phyloP scores from a whole-genome alignment of 2,888 invertebrate genomes.

The Eubasilissa splendida region DNA sequence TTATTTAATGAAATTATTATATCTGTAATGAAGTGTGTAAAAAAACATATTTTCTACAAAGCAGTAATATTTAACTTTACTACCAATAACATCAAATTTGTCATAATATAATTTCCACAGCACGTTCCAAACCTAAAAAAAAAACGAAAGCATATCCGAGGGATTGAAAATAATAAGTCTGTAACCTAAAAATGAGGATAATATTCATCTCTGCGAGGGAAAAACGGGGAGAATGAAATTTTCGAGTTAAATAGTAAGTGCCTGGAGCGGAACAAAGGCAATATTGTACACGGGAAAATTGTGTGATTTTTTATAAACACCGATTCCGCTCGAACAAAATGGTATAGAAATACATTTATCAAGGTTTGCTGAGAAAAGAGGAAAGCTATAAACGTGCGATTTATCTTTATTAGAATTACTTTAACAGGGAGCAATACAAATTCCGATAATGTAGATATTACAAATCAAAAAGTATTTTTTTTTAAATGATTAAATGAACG shows the following conservation, averaged over 20 bases:
- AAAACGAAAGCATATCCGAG: neutral
- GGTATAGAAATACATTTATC: neutral
- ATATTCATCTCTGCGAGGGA: conserved; percentile 20
- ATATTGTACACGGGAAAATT: neutral
- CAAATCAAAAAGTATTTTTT: neutral
- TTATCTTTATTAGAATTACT: conserved; percentile 18
- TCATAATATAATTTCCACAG: too few relatives aligned
- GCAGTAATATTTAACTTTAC: too few relatives aligned
- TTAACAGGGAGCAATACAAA: conserved; percentile 11
- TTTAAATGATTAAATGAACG: too few relatives aligned
- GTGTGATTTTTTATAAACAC: conserved; percentile 28
- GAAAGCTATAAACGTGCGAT: neutral
- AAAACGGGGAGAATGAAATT: conserved; percentile 28
- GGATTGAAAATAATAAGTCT: conserved; percentile 19
- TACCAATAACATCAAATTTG: too few relatives aligned
- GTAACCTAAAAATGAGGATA: neutral
- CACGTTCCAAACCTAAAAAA: too few relatives aligned
- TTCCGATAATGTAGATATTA: neutral
- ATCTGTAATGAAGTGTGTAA: too few relatives aligned
- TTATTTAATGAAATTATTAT: too few relatives aligned
- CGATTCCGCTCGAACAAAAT: conserved; percentile 1
- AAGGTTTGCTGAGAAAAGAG: neutral
- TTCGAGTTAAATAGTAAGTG: conserved; percentile 32
- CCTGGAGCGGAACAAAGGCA: conserved; percentile 28
- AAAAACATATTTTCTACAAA: too few relatives aligned